Evolutionary conservation across 2,888 invertebrate species (phyloP).

Genomic region (Scaptomyza reducta): DNA sequence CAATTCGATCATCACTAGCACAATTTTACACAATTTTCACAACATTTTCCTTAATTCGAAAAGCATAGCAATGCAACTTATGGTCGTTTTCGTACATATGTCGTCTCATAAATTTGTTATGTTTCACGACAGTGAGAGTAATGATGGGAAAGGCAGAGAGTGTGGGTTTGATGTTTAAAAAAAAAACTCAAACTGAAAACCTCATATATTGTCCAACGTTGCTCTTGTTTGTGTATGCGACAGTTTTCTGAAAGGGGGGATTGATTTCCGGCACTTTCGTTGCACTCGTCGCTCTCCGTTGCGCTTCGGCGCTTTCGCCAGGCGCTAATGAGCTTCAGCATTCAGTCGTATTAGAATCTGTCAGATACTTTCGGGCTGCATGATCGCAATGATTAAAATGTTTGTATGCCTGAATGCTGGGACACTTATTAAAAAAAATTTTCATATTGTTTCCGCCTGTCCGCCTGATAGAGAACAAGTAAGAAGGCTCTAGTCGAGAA

Average conservation of each 20-base stretch:
- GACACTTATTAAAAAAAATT: constrained; percentile 35
- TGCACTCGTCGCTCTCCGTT: constrained; percentile 40
- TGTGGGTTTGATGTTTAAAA: too few relatives aligned
- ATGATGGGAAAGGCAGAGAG: background rate
- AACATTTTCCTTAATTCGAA: constrained; percentile 51
- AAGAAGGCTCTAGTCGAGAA: too few relatives aligned
- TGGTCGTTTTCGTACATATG: constrained; percentile 7
- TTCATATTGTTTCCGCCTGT: constrained; percentile 44
- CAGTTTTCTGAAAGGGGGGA: constrained; percentile 38
- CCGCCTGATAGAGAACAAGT: too few relatives aligned
- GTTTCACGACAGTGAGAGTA: background rate
- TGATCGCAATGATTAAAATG: constrained; percentile 68
- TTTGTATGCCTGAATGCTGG: constrained; percentile 72
- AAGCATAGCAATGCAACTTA: constrained; percentile 45
- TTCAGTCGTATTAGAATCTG: constrained; percentile 55
- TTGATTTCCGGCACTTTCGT: constrained; percentile 70
- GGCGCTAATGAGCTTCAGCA: constrained; percentile 79
- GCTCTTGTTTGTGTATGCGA: constrained; percentile 27
- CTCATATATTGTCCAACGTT: constrained; percentile 51
- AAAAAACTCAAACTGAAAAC: constrained; percentile 43
- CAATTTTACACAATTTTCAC: constrained; percentile 39
- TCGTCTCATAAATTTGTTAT: constrained; percentile 49
- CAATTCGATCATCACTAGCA: constrained; percentile 60
- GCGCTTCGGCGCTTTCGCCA: constrained; percentile 69
- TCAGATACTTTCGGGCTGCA: constrained; percentile 62